Evolutionary conservation across 1,140 invertebrate species (phyloP).

Genomic region (Lucilia cuprina): DNA sequence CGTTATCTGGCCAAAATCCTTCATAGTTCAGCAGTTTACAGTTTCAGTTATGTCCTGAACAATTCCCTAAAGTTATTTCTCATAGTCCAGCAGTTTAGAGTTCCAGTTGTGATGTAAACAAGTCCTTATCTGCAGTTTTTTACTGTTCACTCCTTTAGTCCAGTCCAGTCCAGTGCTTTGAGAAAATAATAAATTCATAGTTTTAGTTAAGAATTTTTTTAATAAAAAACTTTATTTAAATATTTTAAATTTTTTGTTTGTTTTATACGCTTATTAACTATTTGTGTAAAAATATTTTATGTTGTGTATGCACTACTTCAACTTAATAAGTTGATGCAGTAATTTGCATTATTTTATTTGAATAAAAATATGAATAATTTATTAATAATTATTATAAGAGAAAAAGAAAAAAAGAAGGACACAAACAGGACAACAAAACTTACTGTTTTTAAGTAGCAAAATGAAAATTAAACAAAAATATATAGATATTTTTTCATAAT

Average conservation of each 20-base stretch:
- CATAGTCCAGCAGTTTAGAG: too few relatives aligned
- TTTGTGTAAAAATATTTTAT: conserved; percentile 1
- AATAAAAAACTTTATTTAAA: background rate
- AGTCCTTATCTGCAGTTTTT: too few relatives aligned
- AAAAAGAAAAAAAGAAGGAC: background rate
- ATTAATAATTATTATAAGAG: background rate
- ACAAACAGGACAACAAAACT: too few relatives aligned
- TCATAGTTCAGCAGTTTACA: too few relatives aligned
- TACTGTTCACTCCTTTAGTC: too few relatives aligned
- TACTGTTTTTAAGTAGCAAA: background rate
- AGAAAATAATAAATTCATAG: too few relatives aligned
- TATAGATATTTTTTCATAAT: background rate
- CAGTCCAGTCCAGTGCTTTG: too few relatives aligned
- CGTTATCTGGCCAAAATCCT: too few relatives aligned
- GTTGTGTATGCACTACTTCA: background rate
- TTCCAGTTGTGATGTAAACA: too few relatives aligned
- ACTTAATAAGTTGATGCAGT: background rate
- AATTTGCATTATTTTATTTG: background rate
- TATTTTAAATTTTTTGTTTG: background rate
- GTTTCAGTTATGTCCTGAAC: too few relatives aligned
- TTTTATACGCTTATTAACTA: background rate
- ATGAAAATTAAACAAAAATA: background rate
- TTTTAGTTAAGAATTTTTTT: background rate
- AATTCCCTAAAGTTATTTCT: too few relatives aligned
- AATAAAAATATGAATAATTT: background rate